Evolutionary conservation across 2,888 invertebrate species (phyloP).

Genomic region (Pegoplata infirma): DNA sequence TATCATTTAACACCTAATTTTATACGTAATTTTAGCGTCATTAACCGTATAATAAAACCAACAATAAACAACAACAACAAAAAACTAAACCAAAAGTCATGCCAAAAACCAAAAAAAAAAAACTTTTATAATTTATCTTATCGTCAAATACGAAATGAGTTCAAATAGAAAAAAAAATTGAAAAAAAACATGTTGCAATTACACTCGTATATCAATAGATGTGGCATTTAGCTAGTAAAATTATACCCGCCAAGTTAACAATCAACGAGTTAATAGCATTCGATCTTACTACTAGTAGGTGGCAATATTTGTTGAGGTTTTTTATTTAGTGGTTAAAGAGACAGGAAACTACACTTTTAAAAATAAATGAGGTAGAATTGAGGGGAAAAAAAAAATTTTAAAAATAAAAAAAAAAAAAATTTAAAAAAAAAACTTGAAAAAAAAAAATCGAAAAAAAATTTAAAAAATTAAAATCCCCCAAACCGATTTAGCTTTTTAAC

Average conservation of each 20-base stretch:
- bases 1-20: not conserved
- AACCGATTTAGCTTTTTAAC: no score
- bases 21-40: not conserved
- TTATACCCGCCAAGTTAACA: not conserved
- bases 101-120: not conserved
- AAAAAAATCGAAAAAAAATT: no score
- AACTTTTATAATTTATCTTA: not conserved
- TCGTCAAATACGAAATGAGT: conserved; percentile 19
- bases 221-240: not conserved
- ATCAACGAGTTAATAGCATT: no score
- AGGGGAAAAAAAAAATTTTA: no score
- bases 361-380: no score
- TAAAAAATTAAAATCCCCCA: no score
- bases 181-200: conserved; percentile 25
- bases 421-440: no score
- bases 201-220: not conserved
- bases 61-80: not conserved
- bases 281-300: not conserved
- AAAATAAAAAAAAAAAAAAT: no score
- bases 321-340: not conserved
- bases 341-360: no score
- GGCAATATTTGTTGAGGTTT: conserved; percentile 26
- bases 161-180: no score
- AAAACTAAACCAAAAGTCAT: not conserved
- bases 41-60: not conserved